A percentile compares a stretch with the other conserved stretches of the same genome.
These are phyloP conservation scores for Axis porcinus DNA, from an alignment of 2,113 vertebrate genomes.

Conservation along the genomic window DNA sequence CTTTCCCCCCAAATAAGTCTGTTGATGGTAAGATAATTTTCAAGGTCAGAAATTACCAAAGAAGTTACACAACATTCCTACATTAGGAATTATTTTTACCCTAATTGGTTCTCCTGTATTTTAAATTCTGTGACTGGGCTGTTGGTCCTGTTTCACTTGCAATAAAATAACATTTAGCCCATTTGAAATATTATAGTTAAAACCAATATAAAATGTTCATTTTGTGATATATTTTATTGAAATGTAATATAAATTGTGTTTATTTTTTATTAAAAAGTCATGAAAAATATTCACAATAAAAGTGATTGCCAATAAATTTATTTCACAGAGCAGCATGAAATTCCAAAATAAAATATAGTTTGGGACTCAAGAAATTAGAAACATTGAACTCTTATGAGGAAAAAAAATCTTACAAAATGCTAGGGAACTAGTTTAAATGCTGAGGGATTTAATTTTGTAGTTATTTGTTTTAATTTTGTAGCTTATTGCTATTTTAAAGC, in stretches of 20 bases:
- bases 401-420: neutral
- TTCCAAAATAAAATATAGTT: neutral
- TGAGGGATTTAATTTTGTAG: neutral
- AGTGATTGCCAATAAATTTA: neutral
- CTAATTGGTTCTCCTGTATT: neutral
- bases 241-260: neutral
- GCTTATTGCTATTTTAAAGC: neutral
- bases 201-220: neutral
- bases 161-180: neutral
- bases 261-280: neutral
- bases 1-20: neutral
- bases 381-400: neutral
- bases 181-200: neutral
- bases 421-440: neutral
- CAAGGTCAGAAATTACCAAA: neutral
- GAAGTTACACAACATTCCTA: neutral
- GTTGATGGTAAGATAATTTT: slow-evolving; percentile 25
- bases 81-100: neutral
- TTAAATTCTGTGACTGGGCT: neutral
- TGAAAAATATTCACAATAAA: neutral
- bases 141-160: neutral
- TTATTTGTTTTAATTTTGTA: neutral
- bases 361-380: neutral
- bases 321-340: neutral
- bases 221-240: neutral